Conservation (phyloP, 2,113 vertebrate species). For the Hiodon alosoides region DNA sequence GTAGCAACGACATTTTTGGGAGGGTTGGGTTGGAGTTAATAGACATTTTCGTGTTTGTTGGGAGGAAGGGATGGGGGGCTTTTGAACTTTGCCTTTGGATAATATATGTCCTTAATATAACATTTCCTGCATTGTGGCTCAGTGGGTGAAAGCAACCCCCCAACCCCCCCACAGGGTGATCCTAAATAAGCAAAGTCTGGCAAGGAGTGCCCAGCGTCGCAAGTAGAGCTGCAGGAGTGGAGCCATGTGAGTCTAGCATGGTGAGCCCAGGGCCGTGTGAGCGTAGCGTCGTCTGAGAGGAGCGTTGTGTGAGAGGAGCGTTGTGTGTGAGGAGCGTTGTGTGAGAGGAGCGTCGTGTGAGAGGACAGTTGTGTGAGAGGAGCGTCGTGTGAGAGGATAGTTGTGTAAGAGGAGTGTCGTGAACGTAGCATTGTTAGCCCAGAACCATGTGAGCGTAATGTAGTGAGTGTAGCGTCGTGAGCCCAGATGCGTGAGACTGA, state of each 20-base stretch:
- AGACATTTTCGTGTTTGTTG: slow-evolving; percentile 27
- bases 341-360: no score
- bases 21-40: slow-evolving; percentile 40
- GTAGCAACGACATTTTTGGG: slow-evolving; percentile 49
- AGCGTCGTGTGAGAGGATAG: no score
- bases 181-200: slow-evolving; percentile 62
- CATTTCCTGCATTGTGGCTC: slow-evolving; percentile 2
- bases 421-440: no score
- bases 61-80: slow-evolving; percentile 8
- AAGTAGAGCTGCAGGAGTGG: slow-evolving; percentile 65
- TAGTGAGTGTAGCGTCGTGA: no score
- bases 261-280: no score
- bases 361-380: no score
- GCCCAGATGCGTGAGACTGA: no score
- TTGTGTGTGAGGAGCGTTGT: no score
- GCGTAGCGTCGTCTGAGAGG: no score
- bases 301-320: no score
- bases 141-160: slow-evolving; percentile 37
- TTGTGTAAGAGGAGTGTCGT: no score
- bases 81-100: slow-evolving; percentile 15
- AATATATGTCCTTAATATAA: slow-evolving; percentile 1
- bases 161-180: slow-evolving; percentile 35
- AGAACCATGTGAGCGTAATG: no score
- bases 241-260: slow-evolving; percentile 37
- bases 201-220: slow-evolving; percentile 49